These are phyloP conservation scores for Agrilus cyanescens DNA, from an alignment of 2,888 invertebrate species.

Conservation along the genomic window DNA sequence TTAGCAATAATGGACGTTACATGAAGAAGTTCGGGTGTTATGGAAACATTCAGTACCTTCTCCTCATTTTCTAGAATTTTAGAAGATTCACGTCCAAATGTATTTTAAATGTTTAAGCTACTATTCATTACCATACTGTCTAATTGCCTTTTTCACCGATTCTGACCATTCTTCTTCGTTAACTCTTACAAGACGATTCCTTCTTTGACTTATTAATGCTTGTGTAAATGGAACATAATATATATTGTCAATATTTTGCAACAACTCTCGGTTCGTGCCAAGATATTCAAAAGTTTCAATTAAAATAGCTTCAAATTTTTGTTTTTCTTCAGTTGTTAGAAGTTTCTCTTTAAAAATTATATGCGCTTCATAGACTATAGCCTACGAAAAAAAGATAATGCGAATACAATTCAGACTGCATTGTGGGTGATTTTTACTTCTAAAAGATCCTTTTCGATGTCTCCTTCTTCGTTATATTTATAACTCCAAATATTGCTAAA, in stretches of 20 bases:
- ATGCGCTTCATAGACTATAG: conserved; percentile 62
- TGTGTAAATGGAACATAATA: conserved; percentile 26
- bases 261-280: conserved; percentile 25
- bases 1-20: conserved; percentile 53
- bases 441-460: conserved; percentile 21
- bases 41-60: conserved; percentile 44
- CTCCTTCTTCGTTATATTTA: conserved; percentile 22
- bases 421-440: not conserved
- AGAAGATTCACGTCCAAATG: not conserved
- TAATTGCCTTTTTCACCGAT: conserved; percentile 49
- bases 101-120: not conserved
- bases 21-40: conserved; percentile 55
- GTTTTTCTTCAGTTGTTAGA: conserved; percentile 49
- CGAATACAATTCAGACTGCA: not conserved
- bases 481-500: conserved; percentile 56
- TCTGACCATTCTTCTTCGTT: conserved; percentile 50
- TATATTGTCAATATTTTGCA: conserved; percentile 16
- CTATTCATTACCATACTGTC: conserved; percentile 49
- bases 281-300: conserved; percentile 37
- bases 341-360: conserved; percentile 67
- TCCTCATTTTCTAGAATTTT: conserved; percentile 49
- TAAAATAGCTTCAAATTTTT: conserved; percentile 52
- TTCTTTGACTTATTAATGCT: conserved; percentile 10
- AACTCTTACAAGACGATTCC: conserved; percentile 20
- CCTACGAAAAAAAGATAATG: conserved; percentile 35